Percentiles rank a stretch among this genome's conserved stretches.
Conservation (phyloP, 1,140 invertebrate species). For the Nixonia krombeini region DNA sequence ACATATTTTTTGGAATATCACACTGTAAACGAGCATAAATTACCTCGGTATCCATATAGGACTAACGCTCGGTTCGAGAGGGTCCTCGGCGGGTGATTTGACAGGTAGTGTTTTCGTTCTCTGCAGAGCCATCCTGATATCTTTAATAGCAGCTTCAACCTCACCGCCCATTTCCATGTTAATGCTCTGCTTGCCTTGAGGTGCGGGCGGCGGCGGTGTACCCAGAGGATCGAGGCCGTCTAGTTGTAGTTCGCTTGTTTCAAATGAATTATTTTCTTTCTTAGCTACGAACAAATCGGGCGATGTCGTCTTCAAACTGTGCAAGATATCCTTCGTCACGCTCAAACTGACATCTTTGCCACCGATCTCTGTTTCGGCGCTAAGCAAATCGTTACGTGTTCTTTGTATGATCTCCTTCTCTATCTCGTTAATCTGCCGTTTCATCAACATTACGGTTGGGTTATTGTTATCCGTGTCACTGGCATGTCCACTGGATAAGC, state of each 20-base stretch:
- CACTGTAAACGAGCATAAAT: constrained; percentile 20
- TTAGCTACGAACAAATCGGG: constrained; percentile 71
- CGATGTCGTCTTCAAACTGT: constrained; percentile 62
- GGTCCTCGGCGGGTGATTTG: constrained; percentile 67
- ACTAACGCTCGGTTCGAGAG: constrained; percentile 68
- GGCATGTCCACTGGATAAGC: constrained; percentile 90
- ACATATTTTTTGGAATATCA: constrained; percentile 43
- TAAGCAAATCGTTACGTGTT: constrained; percentile 65
- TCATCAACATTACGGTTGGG: constrained; percentile 79
- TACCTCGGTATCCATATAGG: constrained; percentile 80
- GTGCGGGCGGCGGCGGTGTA: constrained; percentile 79
- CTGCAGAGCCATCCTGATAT: constrained; percentile 84
- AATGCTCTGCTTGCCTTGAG: constrained; percentile 72
- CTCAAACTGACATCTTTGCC: constrained; percentile 63
- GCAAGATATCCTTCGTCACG: constrained; percentile 64
- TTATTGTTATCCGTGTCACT: constrained; percentile 94
- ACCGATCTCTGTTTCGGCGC: constrained; percentile 45
- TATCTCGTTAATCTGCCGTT: constrained; percentile 81
- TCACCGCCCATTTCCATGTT: constrained; percentile 61
- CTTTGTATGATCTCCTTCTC: constrained; percentile 80
- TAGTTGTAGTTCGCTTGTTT: constrained; percentile 71
- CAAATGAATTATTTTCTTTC: constrained; percentile 69
- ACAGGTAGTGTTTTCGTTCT: constrained; percentile 80
- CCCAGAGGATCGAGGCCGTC: constrained; percentile 78
- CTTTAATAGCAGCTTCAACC: constrained; percentile 85